Conservation (phyloP, 2,888 invertebrate genomes). For the Lasioglossum marginatum region DNA sequence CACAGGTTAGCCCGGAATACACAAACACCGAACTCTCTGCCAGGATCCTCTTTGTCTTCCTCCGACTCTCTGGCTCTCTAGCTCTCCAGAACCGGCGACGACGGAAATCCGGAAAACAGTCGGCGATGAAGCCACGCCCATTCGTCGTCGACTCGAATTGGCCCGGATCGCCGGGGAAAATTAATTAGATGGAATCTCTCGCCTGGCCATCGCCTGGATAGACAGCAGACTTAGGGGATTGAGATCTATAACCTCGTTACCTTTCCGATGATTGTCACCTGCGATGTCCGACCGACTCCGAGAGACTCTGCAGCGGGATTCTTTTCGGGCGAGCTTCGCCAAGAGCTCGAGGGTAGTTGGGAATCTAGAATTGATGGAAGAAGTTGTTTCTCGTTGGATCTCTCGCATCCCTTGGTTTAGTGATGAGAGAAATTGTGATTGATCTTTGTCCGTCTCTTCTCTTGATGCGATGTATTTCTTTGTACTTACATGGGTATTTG, state of each 20-base stretch:
- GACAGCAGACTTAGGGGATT: slow-evolving; percentile 16
- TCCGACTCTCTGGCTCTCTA: not conserved
- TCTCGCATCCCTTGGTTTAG: not conserved
- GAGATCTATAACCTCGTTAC: not conserved
- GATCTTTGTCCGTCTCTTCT: not conserved
- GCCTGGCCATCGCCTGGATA: slow-evolving; percentile 4
- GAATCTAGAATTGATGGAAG: not conserved
- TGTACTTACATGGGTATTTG: not conserved
- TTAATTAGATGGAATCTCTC: slow-evolving; percentile 78
- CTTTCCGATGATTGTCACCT: not conserved
- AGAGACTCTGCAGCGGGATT: not conserved
- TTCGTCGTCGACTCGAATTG: slow-evolving; percentile 76
- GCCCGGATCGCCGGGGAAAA: slow-evolving; percentile 74
- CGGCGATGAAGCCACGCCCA: slow-evolving; percentile 72
- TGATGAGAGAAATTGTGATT: not conserved
- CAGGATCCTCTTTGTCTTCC: slow-evolving; percentile 2
- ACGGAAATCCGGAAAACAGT: slow-evolving; percentile 56
- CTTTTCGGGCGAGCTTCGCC: not conserved
- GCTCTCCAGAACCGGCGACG: slow-evolving; percentile 11
- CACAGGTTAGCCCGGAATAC: slow-evolving; percentile 38
- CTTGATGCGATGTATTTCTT: not conserved
- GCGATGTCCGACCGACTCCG: not conserved
- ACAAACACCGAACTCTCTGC: slow-evolving; percentile 28
- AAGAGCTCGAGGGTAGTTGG: not conserved
- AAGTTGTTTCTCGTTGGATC: not conserved